phyloP scores from a whole-genome alignment of 1,140 invertebrate species.

The Dreissena rostriformis region DNA sequence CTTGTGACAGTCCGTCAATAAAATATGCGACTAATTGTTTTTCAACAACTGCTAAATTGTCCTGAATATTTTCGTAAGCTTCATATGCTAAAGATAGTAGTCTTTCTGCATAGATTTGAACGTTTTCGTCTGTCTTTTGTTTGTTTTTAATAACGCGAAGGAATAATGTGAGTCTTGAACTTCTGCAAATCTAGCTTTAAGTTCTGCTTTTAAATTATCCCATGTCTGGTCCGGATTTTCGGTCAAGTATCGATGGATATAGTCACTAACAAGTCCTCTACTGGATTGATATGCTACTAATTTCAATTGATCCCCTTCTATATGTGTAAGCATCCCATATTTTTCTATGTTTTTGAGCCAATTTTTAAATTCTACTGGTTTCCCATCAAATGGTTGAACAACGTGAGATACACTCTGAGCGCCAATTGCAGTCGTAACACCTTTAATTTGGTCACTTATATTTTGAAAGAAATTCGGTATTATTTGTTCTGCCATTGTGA shows the following conservation, averaged over 20 bases:
- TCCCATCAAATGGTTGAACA: conserved; percentile 16
- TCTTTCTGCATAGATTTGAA: conserved; percentile 49
- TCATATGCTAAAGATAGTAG: conserved; percentile 28
- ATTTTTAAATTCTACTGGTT: conserved; percentile 19
- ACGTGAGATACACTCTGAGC: conserved; percentile 19
- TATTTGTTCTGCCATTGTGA: no score
- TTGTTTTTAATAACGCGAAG: conserved; percentile 28
- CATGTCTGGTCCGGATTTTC: conserved; percentile 6
- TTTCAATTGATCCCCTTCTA: conserved; percentile 17
- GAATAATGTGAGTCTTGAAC: conserved; percentile 45
- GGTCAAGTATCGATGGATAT: conserved; percentile 11
- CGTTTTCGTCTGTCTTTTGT: conserved; percentile 25
- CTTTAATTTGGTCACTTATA: conserved; percentile 4
- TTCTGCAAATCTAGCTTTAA: conserved; percentile 34
- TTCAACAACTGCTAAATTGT: not conserved
- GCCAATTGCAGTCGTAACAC: conserved; percentile 2
- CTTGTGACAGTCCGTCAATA: conserved; percentile 31
- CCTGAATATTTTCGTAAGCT: conserved; percentile 15
- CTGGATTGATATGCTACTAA: conserved; percentile 37
- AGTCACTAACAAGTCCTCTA: conserved; percentile 41
- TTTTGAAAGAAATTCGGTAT: not conserved
- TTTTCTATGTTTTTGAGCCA: conserved; percentile 39
- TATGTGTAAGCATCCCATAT: not conserved
- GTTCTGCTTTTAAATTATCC: conserved; percentile 22
- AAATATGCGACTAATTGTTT: conserved; percentile 43